Evolutionary conservation across 2,797 vertebrate species (phyloP).

Genomic region (Acridotheres tristis): DNA sequence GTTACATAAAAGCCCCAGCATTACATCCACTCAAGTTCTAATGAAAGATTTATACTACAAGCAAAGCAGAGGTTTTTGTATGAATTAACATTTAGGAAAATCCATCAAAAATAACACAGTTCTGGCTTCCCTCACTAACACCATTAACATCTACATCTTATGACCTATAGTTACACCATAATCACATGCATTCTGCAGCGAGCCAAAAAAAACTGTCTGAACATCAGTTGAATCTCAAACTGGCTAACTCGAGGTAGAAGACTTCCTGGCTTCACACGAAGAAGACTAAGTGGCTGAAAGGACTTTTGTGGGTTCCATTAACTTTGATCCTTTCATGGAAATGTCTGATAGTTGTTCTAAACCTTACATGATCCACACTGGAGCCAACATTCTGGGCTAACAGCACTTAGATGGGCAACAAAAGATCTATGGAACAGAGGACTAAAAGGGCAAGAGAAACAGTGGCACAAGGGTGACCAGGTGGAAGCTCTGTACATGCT

Average conservation of each 20-base stretch:
- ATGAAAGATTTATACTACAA: neutral
- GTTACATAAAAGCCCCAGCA: neutral
- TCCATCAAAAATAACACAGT: neutral
- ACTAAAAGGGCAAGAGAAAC: neutral
- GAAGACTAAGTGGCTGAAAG: neutral
- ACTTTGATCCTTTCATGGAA: neutral
- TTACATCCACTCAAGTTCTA: neutral
- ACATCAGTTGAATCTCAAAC: neutral
- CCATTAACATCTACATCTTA: neutral
- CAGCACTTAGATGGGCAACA: neutral
- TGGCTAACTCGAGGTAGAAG: neutral
- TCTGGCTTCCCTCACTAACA: neutral
- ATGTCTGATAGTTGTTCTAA: neutral
- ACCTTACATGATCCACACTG: neutral
- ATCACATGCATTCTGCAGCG: neutral
- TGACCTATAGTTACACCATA: neutral
- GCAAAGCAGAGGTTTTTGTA: neutral
- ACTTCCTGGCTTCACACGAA: neutral
- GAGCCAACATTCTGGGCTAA: neutral
- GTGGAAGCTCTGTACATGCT: neutral
- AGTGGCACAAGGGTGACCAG: neutral
- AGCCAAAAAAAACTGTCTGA: neutral
- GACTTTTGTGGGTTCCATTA: neutral
- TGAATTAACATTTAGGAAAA: conserved; percentile 10
- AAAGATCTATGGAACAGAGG: neutral